These are phyloP conservation scores for Bradypus variegatus DNA, from an alignment of 2,797 vertebrate species.

Conservation along the genomic window DNA sequence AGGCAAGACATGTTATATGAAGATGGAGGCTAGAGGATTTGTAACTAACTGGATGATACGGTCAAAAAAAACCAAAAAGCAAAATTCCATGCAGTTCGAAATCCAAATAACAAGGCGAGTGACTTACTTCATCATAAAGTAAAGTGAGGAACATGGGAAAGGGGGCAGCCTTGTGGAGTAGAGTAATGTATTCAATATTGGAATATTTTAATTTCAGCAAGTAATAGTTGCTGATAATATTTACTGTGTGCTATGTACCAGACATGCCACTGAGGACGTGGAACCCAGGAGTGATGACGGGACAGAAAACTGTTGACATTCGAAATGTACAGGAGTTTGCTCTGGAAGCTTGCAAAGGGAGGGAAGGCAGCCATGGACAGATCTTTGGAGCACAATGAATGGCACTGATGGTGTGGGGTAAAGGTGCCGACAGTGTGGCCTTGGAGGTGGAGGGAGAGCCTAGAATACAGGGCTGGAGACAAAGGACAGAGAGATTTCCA, in stretches of 20 bases:
- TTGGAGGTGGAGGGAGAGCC: not conserved
- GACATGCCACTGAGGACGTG: rapidly evolving
- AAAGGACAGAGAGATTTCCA: not conserved
- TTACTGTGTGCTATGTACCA: not conserved
- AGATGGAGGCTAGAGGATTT: not conserved
- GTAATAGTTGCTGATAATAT: rapidly evolving
- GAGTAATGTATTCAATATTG: not conserved
- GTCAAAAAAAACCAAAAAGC: not conserved
- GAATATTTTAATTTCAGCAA: not conserved
- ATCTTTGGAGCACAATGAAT: not conserved
- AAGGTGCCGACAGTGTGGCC: not conserved
- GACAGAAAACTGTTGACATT: not conserved
- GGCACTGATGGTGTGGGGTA: not conserved
- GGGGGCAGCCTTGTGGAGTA: not conserved
- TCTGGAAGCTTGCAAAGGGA: not conserved
- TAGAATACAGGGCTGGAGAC: rapidly evolving
- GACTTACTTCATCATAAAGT: not conserved
- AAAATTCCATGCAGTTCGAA: not conserved
- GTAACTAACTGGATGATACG: not conserved
- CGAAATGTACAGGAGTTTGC: not conserved
- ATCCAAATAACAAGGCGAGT: not conserved
- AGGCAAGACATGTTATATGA: not conserved
- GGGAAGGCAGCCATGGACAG: not conserved
- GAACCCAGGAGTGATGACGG: not conserved
- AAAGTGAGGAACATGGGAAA: not conserved